Evolutionary conservation across 53 echinoderm and acorn worm genomes (phyloP).

Genomic region (Actinopyga echinites): DNA sequence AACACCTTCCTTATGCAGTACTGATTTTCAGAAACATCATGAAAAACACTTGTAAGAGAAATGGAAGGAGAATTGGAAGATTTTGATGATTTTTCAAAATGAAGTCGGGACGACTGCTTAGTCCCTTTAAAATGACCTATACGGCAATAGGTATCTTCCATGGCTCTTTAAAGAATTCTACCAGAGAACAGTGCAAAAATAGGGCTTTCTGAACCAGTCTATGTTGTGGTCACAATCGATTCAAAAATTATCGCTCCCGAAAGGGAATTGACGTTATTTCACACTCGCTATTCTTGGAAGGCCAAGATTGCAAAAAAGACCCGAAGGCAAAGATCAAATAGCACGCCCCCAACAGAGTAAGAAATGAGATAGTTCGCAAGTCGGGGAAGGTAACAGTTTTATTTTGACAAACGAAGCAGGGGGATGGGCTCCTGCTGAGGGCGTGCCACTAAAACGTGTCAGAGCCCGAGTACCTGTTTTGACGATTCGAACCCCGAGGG

Average conservation of each 20-base stretch:
- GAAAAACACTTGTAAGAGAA: too few relatives aligned
- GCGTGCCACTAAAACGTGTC: slow-evolving; percentile 31
- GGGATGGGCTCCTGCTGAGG: slow-evolving; percentile 30
- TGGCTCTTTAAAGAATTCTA: too few relatives aligned
- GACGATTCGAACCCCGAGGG: not conserved
- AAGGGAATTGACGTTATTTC: not conserved
- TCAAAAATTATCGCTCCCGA: not conserved
- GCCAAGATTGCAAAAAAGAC: slow-evolving; percentile 18
- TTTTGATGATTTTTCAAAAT: too few relatives aligned
- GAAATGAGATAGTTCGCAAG: slow-evolving; percentile 25
- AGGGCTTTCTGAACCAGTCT: too few relatives aligned
- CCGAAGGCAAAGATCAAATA: slow-evolving; percentile 32
- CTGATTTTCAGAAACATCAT: too few relatives aligned
- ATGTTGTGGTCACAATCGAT: too few relatives aligned
- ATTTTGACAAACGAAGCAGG: slow-evolving; percentile 34
- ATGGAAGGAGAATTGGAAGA: too few relatives aligned
- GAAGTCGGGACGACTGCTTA: too few relatives aligned
- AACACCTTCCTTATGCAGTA: too few relatives aligned
- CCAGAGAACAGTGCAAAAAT: too few relatives aligned
- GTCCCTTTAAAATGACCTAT: too few relatives aligned
- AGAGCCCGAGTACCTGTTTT: slow-evolving; percentile 31
- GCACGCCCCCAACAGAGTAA: slow-evolving; percentile 12
- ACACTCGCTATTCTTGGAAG: slow-evolving; percentile 26
- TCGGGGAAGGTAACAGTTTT: slow-evolving; percentile 33
- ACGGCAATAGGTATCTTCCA: too few relatives aligned